These are phyloP conservation scores for Callipepla californica DNA, from an alignment of 2,113 vertebrate genomes.

Conservation along the genomic window DNA sequence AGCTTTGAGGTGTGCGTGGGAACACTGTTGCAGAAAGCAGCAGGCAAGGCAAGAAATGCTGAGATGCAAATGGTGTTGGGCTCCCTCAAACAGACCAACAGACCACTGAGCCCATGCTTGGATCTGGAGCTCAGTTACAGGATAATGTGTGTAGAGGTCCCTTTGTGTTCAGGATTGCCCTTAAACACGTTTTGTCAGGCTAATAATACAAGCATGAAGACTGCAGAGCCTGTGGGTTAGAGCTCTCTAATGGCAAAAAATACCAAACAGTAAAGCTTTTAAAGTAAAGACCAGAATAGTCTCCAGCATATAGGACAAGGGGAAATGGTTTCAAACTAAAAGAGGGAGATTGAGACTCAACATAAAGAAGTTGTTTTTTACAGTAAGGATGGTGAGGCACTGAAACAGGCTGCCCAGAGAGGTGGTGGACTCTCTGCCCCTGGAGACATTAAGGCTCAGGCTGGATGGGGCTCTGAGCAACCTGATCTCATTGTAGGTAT, in stretches of 20 bases:
- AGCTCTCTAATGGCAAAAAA: not conserved
- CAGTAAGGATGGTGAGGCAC: no score
- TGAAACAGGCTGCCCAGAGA: not conserved
- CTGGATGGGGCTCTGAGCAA: no score
- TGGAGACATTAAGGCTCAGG: no score
- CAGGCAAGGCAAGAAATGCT: not conserved
- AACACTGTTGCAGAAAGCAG: not conserved
- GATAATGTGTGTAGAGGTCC: not conserved
- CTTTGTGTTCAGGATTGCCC: not conserved
- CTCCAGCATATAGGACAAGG: not conserved
- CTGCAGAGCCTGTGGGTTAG: not conserved
- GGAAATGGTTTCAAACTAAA: no score
- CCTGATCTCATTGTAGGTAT: no score
- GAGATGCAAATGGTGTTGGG: not conserved
- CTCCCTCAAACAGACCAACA: not conserved
- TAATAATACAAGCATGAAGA: not conserved
- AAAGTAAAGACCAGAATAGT: not conserved
- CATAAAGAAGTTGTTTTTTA: no score
- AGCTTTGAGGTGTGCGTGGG: fast-evolving
- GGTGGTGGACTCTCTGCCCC: no score
- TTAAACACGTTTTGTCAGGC: not conserved
- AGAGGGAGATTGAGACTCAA: no score
- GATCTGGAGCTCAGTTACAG: no score
- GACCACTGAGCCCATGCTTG: not conserved
- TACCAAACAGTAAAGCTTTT: not conserved